Conservation (phyloP, 2,113 vertebrate species). For the Athene noctua region DNA sequence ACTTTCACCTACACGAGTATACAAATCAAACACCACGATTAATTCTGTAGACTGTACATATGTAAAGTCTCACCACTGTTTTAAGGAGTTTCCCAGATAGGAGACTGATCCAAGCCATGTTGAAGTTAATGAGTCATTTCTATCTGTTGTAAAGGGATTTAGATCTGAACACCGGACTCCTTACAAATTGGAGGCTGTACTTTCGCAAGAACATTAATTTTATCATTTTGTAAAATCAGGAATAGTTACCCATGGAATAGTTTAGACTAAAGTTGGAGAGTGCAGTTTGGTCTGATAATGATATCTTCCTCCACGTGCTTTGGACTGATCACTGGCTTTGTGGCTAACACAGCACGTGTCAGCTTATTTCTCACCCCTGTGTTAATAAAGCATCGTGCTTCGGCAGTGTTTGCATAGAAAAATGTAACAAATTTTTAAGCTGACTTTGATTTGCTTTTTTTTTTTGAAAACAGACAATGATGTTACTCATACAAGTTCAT, state of each 20-base stretch:
- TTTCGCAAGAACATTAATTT: background rate
- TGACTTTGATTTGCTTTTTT: background rate
- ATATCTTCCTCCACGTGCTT: background rate
- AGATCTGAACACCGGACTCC: background rate
- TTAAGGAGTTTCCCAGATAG: background rate
- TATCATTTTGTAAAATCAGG: slow-evolving; percentile 15
- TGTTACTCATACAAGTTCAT: background rate
- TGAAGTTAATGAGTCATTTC: background rate
- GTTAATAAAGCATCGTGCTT: background rate
- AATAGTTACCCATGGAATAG: background rate
- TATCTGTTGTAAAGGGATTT: background rate
- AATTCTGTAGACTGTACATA: background rate
- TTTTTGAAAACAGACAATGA: background rate
- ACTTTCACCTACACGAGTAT: rapidly evolving
- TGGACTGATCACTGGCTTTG: background rate
- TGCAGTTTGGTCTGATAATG: background rate
- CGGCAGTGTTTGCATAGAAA: background rate
- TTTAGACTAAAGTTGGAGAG: background rate
- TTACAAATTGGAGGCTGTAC: background rate
- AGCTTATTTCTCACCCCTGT: background rate
- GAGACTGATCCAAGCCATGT: background rate
- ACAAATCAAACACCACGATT: background rate
- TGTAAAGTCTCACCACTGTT: background rate
- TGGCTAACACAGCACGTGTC: background rate
- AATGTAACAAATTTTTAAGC: background rate